Base-by-base conservation (phyloP, 2,797 vertebrate genomes). In the Ctenopoma multispine region DNA sequence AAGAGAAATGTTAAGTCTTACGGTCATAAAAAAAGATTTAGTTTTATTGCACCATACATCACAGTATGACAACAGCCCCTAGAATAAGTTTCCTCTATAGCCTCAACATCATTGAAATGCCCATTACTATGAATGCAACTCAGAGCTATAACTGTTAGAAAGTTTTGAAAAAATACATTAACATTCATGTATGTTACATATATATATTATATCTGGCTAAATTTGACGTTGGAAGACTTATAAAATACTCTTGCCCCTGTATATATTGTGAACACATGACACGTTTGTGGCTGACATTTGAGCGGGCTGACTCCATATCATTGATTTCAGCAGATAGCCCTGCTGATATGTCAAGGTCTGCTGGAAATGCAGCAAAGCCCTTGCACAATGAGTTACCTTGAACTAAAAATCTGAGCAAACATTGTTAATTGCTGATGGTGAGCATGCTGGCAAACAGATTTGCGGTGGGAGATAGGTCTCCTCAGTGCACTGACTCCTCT, bases 331-430 rank as follows among this genome's bases (percentile, higher is more conserved):
- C 55, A 72, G 77, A 84, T 59, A 54, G 70, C 36, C 55, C 60
- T 55, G 58, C 53, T 58, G 63, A 70, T 41, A 54, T 68, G 72
- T 69, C 56, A 57, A 64, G 60, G 48, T 72, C 59, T 20, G 55
- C 38, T 63, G 64, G 38, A 70, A 71, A 68, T 54, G 70, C 75
- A 50, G 67, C 44, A 1, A 61, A 75, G 55, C 44, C 63, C 66
- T 59, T 64, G 81, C 70, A 66, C 79, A 79, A 49, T 5, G 13
- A 70, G 77, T 87, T 83, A 85, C 79, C 65, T 71, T 68, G 43
- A 49, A 53, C 82, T 83, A 73, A 82, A 82, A 84, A 82, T 81
- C 85, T 69, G 53, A 63, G 75, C 79, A 78, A 85, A 85, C 83
- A 78, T 79, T 48, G 81, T 73, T 63, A 79, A 76, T 69, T 59